A percentile compares a stretch with the other conserved stretches of the same genome.
phyloP scores from a whole-genome alignment of 2,113 vertebrate species.

The Thermophis baileyi region DNA sequence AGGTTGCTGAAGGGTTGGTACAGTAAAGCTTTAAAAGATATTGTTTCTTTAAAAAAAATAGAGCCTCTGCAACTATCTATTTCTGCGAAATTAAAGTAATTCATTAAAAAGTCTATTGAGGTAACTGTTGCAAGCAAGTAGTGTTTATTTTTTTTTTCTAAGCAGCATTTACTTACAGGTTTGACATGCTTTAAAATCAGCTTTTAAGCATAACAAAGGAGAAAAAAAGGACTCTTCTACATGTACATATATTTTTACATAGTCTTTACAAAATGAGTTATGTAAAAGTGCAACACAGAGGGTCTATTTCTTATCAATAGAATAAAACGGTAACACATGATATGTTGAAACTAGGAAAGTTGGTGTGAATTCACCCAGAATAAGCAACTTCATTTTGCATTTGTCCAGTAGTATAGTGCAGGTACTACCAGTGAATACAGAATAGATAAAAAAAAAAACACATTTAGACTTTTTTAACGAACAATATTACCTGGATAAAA shows the following conservation, averaged over 20 bases:
- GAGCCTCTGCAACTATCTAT: neutral
- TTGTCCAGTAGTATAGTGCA: conserved; percentile 6
- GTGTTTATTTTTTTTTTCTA: conserved; percentile 14
- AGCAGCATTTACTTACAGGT: neutral
- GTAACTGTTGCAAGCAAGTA: neutral
- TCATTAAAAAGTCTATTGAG: neutral
- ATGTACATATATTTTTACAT: conserved; percentile 37
- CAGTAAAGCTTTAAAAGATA: neutral
- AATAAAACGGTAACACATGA: conserved; percentile 7
- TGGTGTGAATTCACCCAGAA: neutral
- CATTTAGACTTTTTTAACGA: neutral
- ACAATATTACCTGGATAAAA: conserved; percentile 5
- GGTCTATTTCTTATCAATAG: conserved; percentile 10
- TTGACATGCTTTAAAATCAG: conserved; percentile 16
- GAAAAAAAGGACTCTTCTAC: conserved; percentile 22
- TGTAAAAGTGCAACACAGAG: conserved; percentile 26
- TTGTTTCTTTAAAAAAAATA: neutral
- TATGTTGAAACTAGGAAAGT: conserved; percentile 13
- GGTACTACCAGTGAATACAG: neutral
- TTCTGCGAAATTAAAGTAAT: neutral
- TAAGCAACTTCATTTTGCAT: conserved; percentile 12
- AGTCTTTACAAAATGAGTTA: conserved; percentile 30
- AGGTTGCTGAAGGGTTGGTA: neutral
- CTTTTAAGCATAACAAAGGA: conserved; percentile 36
- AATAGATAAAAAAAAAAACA: neutral